A percentile compares a stretch with the other conserved stretches of the same genome.
Evolutionary conservation across 2,888 invertebrate species (phyloP).

Genomic region (Campoletis raptor): DNA sequence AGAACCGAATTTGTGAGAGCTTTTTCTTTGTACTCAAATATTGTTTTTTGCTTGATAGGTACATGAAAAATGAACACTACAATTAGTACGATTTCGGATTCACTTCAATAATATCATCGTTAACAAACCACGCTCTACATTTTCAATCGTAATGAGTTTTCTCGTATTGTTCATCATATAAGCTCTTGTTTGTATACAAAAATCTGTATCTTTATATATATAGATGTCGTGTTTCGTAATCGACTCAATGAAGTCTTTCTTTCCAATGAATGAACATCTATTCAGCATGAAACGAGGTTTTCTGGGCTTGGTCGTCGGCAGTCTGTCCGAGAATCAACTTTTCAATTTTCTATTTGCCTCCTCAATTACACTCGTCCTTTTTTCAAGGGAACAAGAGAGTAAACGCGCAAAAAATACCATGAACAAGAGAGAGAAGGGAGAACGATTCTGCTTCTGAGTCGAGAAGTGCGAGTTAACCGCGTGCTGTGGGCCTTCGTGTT

Average conservation of each 20-base stretch:
- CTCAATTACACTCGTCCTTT: slow-evolving; percentile 73
- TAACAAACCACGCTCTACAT: neutral
- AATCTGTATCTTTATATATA: neutral
- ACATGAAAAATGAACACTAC: neutral
- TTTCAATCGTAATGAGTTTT: neutral
- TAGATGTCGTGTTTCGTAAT: slow-evolving; percentile 53
- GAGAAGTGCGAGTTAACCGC: slow-evolving; percentile 57
- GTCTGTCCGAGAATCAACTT: slow-evolving; percentile 72
- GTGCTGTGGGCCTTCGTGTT: slow-evolving; percentile 30
- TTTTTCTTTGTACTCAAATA: neutral
- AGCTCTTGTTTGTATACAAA: neutral
- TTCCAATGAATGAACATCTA: slow-evolving; percentile 72
- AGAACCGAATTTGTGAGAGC: neutral
- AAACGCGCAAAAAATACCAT: slow-evolving; percentile 10
- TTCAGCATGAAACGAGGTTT: slow-evolving; percentile 70
- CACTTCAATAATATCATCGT: neutral
- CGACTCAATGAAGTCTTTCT: slow-evolving; percentile 60
- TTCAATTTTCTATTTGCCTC: slow-evolving; percentile 73
- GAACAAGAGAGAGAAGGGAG: slow-evolving; percentile 11
- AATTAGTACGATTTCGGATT: neutral
- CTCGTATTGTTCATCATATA: neutral
- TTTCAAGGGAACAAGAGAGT: slow-evolving; percentile 39
- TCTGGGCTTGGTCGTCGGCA: slow-evolving; percentile 48
- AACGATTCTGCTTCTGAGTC: slow-evolving; percentile 44
- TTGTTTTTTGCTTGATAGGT: neutral